Evolutionary conservation across 2,797 vertebrate genomes (phyloP), one percentile per base, ranked within the genome.

Genomic region (Taeniopygia guttata): DNA sequence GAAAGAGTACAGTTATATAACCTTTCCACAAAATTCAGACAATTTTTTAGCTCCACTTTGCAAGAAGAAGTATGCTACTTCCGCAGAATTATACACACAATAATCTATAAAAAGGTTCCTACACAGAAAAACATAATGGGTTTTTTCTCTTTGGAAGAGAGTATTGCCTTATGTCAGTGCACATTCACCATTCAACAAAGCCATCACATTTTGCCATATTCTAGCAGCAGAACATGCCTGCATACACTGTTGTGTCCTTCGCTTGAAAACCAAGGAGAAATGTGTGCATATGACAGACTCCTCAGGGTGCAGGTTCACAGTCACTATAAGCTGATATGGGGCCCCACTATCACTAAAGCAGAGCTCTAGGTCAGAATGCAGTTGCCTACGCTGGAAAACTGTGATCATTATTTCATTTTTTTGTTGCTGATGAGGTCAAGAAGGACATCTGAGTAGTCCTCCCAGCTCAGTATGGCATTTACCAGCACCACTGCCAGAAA

Each of bases 1-100:
- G 97, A 97, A 97, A 97, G 95, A 97, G 97, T 97, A 98, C 97
- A 97, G 97, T 98, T 98, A 98, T 93, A 95, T 97, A 98, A 98
- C 96, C 96, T 97, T 97, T 98, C 96, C 96, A 97, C 95, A 98
- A 97, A 98, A 98, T 97, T 97, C 96, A 97, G 97, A 96, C 86
- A 96, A 95, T 90, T 97, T 97, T 98, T 97, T 96, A 98, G 94
- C 95, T 97, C 93, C 64, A 46, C 63, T 82, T 87, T 76, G 87
- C 91, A 94, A 95, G 95, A 95, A 94, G 81, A 96, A 86, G 56
- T 55, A 75, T 87, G 84, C 64, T 77, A 81, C 96, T 97, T 97
- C 96, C 70, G 1, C 89, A 96, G 93, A 97, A 96, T 97, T 97
- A 97, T 92, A 95, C 93, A 95, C 94, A 97, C 93, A 97, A 96